These are phyloP conservation scores for Leptinotarsa defecta DNA, from an alignment of 1,140 invertebrate species.

Conservation along the genomic window DNA sequence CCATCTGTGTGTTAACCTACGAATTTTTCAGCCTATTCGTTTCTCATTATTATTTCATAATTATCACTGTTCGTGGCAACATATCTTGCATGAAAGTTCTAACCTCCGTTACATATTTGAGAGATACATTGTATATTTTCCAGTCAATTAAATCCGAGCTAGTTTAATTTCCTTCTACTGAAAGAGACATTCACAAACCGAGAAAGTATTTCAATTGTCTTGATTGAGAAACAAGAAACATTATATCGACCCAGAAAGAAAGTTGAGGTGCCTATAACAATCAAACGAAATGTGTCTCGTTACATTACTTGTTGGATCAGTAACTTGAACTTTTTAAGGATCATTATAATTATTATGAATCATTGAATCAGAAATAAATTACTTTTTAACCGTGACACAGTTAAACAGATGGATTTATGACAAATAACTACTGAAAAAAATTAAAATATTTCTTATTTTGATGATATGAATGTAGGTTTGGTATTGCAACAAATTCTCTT, in stretches of 20 bases:
- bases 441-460: too few relatives aligned
- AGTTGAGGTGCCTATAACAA: neutral
- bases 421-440: too few relatives aligned
- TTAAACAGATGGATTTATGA: too few relatives aligned
- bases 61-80: too few relatives aligned
- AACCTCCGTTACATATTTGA: neutral
- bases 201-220: constrained; percentile 6
- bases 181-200: neutral
- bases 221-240: constrained; percentile 1
- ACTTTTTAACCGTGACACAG: too few relatives aligned
- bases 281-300: neutral
- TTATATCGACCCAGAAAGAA: neutral
- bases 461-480: too few relatives aligned
- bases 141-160: neutral
- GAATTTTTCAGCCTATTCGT: too few relatives aligned
- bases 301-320: neutral
- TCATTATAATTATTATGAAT: too few relatives aligned
- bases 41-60: too few relatives aligned
- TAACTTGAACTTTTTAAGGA: neutral
- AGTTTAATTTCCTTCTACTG: neutral
- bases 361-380: too few relatives aligned
- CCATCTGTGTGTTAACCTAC: too few relatives aligned
- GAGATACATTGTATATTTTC: neutral
- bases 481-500: too few relatives aligned
- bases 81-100: neutral